Percentiles rank a stretch among this genome's conserved stretches.
Evolutionary conservation across 2,797 vertebrate species (phyloP).

Genomic region (Nyctalus aviator): DNA sequence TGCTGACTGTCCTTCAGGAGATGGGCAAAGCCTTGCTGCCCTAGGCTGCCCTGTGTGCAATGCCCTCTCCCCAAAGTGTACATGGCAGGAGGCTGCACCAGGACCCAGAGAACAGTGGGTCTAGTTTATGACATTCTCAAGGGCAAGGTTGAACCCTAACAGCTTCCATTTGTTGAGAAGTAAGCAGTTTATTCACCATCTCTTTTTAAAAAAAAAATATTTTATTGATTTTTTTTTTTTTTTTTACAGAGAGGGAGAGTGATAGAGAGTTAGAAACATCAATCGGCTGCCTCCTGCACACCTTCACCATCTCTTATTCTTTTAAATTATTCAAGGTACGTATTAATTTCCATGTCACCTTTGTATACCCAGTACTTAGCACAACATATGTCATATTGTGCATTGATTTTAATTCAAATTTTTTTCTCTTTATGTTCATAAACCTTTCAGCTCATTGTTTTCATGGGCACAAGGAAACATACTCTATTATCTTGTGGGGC

Average conservation of each 20-base stretch:
- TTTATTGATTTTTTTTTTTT: no score
- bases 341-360: background rate
- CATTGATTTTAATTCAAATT: background rate
- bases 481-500: background rate
- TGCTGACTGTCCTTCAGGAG: background rate
- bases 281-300: no score
- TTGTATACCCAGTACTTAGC: no score
- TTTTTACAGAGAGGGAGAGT: no score
- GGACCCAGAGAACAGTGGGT: background rate
- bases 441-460: background rate
- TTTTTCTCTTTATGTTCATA: background rate
- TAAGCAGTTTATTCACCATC: background rate
- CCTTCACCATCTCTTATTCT: background rate
- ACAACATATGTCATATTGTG: fast-evolving
- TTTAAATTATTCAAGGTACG: background rate
- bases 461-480: background rate
- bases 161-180: background rate
- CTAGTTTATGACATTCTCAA: background rate
- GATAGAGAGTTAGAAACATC: no score
- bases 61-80: background rate
- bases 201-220: background rate
- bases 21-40: background rate
- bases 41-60: background rate
- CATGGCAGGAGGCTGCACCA: background rate
- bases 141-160: background rate